phyloP scores from a whole-genome alignment of 2,113 vertebrate genomes.

The Tapirus terrestris region DNA sequence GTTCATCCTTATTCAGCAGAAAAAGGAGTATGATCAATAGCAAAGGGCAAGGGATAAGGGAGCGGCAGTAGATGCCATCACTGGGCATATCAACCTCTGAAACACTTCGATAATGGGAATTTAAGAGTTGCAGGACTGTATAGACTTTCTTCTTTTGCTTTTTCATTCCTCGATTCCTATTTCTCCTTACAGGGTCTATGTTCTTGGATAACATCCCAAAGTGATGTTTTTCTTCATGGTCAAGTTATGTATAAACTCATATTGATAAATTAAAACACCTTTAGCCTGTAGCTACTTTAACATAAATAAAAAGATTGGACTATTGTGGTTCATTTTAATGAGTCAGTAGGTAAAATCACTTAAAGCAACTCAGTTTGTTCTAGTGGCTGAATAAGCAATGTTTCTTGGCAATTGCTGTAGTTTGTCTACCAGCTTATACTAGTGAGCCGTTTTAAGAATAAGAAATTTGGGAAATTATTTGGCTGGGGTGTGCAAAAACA shows the following conservation, averaged over 20 bases:
- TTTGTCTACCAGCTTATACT: conserved; percentile 34
- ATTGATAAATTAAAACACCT: conserved; percentile 60
- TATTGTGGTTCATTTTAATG: conserved; percentile 53
- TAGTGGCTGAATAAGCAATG: conserved; percentile 30
- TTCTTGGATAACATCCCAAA: conserved; percentile 51
- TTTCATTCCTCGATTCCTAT: background rate
- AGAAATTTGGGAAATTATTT: conserved; percentile 63
- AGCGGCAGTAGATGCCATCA: background rate
- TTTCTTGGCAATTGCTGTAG: background rate
- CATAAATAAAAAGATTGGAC: conserved; percentile 49
- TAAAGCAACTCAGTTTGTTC: conserved; percentile 40
- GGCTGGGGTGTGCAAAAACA: conserved; percentile 46
- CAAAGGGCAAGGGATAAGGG: background rate
- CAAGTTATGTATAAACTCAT: conserved; percentile 61
- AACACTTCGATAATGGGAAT: background rate
- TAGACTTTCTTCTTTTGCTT: background rate
- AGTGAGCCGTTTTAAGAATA: conserved; percentile 50
- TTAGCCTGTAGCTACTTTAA: conserved; percentile 26
- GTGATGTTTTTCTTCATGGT: conserved; percentile 41
- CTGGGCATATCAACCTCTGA: background rate
- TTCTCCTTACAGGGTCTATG: conserved; percentile 3
- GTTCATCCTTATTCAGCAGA: background rate
- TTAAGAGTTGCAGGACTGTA: background rate
- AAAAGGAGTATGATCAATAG: background rate
- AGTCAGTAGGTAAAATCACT: conserved; percentile 41